Evolutionary conservation across 2,888 invertebrate genomes (phyloP).

Genomic region (Spodoptera exigua): DNA sequence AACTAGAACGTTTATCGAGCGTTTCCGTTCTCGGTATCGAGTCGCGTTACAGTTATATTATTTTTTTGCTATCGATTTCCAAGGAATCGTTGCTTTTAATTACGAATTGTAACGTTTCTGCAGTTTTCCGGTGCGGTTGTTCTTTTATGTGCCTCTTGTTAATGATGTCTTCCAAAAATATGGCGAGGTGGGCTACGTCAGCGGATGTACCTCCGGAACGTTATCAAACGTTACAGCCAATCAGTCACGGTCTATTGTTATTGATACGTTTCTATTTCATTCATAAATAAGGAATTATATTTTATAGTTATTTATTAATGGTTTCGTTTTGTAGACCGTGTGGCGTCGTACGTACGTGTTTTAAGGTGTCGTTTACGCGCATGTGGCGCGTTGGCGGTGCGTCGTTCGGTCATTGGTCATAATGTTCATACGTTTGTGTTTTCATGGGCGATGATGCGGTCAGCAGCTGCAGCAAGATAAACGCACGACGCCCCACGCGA

Average conservation of each 20-base stretch:
- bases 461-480: too few species aligned
- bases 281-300: constrained; percentile 32
- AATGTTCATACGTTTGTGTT: too few species aligned
- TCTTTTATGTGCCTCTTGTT: constrained; percentile 62
- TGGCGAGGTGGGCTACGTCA: constrained; percentile 35
- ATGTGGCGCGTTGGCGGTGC: too few species aligned
- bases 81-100: constrained; percentile 71
- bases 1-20: constrained; percentile 78
- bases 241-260: constrained; percentile 42
- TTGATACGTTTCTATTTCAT: constrained; percentile 33
- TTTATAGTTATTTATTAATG: constrained; percentile 20
- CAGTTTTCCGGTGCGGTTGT: constrained; percentile 67
- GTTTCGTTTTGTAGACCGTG: constrained; percentile 26
- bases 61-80: constrained; percentile 77
- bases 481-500: too few species aligned
- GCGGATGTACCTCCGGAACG: constrained; percentile 53
- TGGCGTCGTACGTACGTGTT: constrained; percentile 24
- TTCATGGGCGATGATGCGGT: too few species aligned
- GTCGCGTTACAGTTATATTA: constrained; percentile 44
- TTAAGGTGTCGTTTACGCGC: constrained; percentile 2
- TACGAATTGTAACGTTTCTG: constrained; percentile 66
- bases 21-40: constrained; percentile 79
- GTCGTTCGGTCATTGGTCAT: too few species aligned
- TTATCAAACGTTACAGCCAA: constrained; percentile 47
- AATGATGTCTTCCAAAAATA: constrained; percentile 58